A percentile compares a stretch with the other conserved stretches of the same genome.
Evolutionary conservation across 2,888 invertebrate genomes (phyloP).

Genomic region (Mythimna pallens): DNA sequence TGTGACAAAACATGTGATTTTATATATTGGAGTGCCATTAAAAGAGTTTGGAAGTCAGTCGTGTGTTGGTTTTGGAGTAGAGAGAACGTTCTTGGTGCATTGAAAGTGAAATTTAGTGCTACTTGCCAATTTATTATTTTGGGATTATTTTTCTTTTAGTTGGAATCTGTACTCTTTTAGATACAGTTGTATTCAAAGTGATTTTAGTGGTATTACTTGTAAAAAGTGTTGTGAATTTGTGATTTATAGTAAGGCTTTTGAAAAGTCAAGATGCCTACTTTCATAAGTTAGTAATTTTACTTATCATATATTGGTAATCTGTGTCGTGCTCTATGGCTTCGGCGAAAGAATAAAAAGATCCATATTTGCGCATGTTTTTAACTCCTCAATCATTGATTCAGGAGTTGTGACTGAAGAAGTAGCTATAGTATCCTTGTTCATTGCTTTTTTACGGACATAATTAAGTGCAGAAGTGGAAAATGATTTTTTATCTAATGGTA

Average conservation of each 20-base stretch:
- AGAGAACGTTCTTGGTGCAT: not conserved
- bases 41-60: slow-evolving; percentile 27
- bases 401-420: no score
- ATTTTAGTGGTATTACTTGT: not conserved
- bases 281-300: slow-evolving; percentile 36
- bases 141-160: not conserved
- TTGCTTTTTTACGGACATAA: no score
- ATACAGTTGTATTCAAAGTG: not conserved
- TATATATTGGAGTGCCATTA: slow-evolving; percentile 3
- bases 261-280: slow-evolving; percentile 31
- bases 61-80: not conserved
- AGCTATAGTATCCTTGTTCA: no score
- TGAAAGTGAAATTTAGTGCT: slow-evolving; percentile 25
- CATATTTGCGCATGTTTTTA: no score
- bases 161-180: slow-evolving; percentile 2
- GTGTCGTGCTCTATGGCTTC: no score
- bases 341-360: no score
- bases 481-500: no score
- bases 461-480: no score
- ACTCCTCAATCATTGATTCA: no score
- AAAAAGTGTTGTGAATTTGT: slow-evolving; percentile 12
- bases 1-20: slow-evolving; percentile 44
- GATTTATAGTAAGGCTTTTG: not conserved
- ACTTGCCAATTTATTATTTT: slow-evolving; percentile 29
- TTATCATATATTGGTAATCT: not conserved